These are phyloP conservation scores for Austrolebias charrua DNA, from an alignment of 2,797 vertebrate genomes.

Conservation along the genomic window DNA sequence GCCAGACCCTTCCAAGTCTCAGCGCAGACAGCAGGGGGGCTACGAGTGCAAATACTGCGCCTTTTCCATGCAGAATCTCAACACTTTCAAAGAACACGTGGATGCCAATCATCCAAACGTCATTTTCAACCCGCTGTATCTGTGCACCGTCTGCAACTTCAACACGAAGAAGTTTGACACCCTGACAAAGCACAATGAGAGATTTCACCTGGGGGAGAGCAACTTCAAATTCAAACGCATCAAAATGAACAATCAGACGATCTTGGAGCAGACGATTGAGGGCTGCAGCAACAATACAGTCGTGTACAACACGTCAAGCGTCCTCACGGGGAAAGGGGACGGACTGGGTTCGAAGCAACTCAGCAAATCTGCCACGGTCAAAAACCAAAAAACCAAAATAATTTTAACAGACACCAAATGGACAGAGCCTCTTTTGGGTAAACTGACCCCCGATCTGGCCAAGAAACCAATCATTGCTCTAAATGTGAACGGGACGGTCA, in stretches of 20 bases:
- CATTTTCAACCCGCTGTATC: slow-evolving; percentile 96
- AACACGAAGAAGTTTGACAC: slow-evolving; percentile 98
- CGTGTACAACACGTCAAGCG: slow-evolving; percentile 67
- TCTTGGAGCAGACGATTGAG: slow-evolving; percentile 95
- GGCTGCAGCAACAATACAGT: slow-evolving; percentile 69
- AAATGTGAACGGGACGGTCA: too few relatives aligned
- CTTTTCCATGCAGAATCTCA: slow-evolving; percentile 95
- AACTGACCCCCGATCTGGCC: slow-evolving; percentile 69
- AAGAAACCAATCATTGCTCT: too few relatives aligned
- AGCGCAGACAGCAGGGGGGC: slow-evolving; percentile 89
- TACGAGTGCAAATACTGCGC: slow-evolving; percentile 99
- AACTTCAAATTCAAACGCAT: slow-evolving; percentile 97
- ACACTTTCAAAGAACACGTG: slow-evolving; percentile 96
- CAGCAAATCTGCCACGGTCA: slow-evolving; percentile 80
- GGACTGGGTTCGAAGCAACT: slow-evolving; percentile 65
- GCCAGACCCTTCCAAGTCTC: slow-evolving; percentile 76
- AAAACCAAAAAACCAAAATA: slow-evolving; percentile 82
- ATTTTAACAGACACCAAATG: slow-evolving; percentile 80
- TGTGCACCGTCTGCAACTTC: slow-evolving; percentile 97
- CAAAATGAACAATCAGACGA: slow-evolving; percentile 97
- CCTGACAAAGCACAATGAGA: slow-evolving; percentile 95
- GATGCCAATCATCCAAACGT: slow-evolving; percentile 96
- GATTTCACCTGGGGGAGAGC: slow-evolving; percentile 91
- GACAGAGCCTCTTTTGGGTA: slow-evolving; percentile 78
- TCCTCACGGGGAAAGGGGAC: slow-evolving; percentile 75